phyloP scores from a whole-genome alignment of 2,113 vertebrate species.

The Sinosuthora webbiana region DNA sequence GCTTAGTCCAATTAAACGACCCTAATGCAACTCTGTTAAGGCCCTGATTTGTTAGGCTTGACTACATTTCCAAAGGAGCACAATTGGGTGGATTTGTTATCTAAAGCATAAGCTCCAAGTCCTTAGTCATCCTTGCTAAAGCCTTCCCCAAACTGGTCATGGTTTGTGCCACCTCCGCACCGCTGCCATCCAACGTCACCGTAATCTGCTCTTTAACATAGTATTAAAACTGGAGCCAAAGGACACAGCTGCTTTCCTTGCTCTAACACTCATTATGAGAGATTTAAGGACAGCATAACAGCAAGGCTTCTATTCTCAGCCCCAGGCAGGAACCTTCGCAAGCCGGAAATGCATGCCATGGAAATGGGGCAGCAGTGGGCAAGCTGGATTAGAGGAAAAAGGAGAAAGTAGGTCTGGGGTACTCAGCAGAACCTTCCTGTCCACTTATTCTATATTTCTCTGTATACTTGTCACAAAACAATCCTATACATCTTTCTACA shows the following conservation, averaged over 20 bases:
- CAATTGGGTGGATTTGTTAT: constrained; percentile 53
- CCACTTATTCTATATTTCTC: background rate
- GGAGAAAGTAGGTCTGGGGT: background rate
- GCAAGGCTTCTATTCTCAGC: constrained; percentile 55
- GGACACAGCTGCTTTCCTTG: constrained; percentile 56
- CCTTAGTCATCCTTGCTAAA: constrained; percentile 64
- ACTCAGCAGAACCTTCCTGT: background rate
- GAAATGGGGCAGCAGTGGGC: constrained; percentile 50
- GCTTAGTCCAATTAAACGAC: constrained; percentile 66
- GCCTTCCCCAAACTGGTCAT: constrained; percentile 12
- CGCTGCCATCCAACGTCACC: background rate
- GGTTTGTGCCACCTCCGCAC: constrained; percentile 4
- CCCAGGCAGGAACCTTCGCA: background rate
- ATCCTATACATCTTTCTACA: background rate
- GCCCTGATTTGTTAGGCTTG: constrained; percentile 41
- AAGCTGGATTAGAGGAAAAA: constrained; percentile 14
- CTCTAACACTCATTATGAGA: constrained; percentile 47
- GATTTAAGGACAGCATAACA: constrained; percentile 46
- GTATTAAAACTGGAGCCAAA: constrained; percentile 58
- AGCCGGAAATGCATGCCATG: constrained; percentile 45
- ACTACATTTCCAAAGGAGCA: constrained; percentile 33
- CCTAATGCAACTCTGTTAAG: constrained; percentile 9
- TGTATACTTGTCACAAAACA: background rate
- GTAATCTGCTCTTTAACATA: constrained; percentile 60
- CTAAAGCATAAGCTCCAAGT: constrained; percentile 37